phyloP scores from a whole-genome alignment of 35 echinoderm and acorn worm genomes.

The Apostichopus parvimensis region DNA sequence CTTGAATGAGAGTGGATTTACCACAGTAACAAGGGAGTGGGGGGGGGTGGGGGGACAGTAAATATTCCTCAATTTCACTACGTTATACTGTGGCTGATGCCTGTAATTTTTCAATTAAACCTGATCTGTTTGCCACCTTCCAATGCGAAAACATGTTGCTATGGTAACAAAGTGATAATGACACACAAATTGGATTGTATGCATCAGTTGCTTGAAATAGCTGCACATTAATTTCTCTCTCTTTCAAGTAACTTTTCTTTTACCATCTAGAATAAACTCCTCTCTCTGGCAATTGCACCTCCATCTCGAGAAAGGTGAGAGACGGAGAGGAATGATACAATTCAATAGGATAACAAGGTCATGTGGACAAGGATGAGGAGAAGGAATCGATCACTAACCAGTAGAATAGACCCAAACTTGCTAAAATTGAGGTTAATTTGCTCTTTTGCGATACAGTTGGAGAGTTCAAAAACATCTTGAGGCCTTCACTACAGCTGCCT shows the following conservation, averaged over 20 bases:
- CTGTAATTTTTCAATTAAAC: conserved; percentile 14
- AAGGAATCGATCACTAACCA: conserved; percentile 2
- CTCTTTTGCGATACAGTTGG: conserved; percentile 44
- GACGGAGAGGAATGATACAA: neutral
- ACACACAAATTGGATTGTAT: conserved; percentile 4
- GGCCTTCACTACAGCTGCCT: conserved; percentile 34
- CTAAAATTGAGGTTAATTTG: conserved; percentile 49
- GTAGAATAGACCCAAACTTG: neutral
- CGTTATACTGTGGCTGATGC: neutral
- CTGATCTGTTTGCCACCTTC: conserved; percentile 28
- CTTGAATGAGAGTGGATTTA: neutral
- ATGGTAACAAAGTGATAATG: conserved; percentile 31
- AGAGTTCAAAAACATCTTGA: conserved; percentile 36
- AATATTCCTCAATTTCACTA: neutral
- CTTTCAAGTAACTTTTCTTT: neutral
- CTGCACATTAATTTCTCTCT: neutral
- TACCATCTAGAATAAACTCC: neutral
- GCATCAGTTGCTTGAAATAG: neutral
- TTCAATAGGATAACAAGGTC: conserved; percentile 6
- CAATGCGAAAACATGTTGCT: neutral
- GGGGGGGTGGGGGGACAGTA: neutral
- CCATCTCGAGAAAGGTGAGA: neutral
- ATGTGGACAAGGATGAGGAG: conserved; percentile 14
- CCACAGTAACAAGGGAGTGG: neutral
- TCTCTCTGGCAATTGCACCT: neutral